Conservation (phyloP, 2,797 vertebrate species). For the Eulemur mongoz region DNA sequence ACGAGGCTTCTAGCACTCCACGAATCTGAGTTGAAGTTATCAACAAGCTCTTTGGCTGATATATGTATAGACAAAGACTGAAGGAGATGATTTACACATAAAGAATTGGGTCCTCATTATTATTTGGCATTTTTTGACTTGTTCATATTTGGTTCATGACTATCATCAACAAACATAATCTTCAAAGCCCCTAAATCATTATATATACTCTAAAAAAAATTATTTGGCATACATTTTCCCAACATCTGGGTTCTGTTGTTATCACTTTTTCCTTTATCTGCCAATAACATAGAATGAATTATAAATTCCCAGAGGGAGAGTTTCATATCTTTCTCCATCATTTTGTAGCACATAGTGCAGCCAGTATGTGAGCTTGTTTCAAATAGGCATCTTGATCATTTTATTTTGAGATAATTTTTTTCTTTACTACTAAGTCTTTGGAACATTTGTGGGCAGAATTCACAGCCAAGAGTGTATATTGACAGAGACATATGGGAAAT, state of each 20-base stretch:
- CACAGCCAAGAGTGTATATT: not conserved
- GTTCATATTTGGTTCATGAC: slow-evolving; percentile 44
- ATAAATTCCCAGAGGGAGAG: not conserved
- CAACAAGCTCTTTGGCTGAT: not conserved
- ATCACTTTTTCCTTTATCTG: slow-evolving; percentile 42
- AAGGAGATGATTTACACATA: not conserved
- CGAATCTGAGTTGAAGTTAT: not conserved
- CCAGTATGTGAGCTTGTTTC: not conserved
- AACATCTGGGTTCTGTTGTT: slow-evolving; percentile 49
- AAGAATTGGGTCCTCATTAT: not conserved
- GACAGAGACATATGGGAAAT: slow-evolving; percentile 39
- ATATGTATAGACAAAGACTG: not conserved
- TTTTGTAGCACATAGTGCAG: not conserved
- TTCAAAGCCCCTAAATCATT: slow-evolving; percentile 33
- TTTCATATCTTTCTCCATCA: not conserved
- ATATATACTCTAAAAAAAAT: slow-evolving; percentile 19
- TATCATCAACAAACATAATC: slow-evolving; percentile 53
- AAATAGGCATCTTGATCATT: slow-evolving; percentile 34
- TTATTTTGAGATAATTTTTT: slow-evolving; percentile 55
- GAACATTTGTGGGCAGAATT: slow-evolving; percentile 51
- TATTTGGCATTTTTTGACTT: not conserved
- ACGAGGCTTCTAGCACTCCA: not conserved
- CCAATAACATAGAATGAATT: slow-evolving; percentile 53
- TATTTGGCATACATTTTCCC: slow-evolving; percentile 29
- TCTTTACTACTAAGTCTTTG: slow-evolving; percentile 36